Conservation (phyloP, 1,140 invertebrate species). For the Trichonephila clavata region DNA sequence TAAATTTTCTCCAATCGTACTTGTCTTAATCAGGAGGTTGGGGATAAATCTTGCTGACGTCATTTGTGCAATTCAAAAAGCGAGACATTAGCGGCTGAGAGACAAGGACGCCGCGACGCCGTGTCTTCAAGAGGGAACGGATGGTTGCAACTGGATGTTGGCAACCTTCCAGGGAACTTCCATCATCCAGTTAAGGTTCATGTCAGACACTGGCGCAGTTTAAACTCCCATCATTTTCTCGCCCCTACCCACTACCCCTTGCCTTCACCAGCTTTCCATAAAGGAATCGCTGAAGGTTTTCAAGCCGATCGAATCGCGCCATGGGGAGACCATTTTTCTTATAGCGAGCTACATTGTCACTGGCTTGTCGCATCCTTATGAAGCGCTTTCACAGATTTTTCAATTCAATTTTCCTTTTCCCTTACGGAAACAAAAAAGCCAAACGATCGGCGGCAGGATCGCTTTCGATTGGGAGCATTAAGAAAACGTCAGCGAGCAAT, state of each 20-base stretch:
- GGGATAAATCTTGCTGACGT: constrained; percentile 71
- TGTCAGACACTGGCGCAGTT: constrained; percentile 76
- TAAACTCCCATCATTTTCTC: constrained; percentile 76
- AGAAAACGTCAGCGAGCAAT: constrained; percentile 72
- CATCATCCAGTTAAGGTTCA: constrained; percentile 76
- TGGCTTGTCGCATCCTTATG: constrained; percentile 75
- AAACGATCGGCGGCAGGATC: constrained; percentile 56
- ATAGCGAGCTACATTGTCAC: constrained; percentile 73
- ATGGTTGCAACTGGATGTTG: constrained; percentile 64
- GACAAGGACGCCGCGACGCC: constrained; percentile 72
- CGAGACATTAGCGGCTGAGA: constrained; percentile 74
- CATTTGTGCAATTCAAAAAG: constrained; percentile 70
- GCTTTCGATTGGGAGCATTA: constrained; percentile 72
- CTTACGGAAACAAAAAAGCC: constrained; percentile 52
- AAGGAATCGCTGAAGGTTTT: constrained; percentile 75
- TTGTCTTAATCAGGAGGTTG: constrained; percentile 64
- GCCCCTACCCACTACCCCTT: constrained; percentile 5
- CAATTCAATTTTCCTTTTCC: constrained; percentile 75
- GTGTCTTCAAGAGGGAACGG: constrained; percentile 65
- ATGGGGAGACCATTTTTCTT: constrained; percentile 72
- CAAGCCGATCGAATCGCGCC: constrained; percentile 72
- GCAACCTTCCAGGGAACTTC: constrained; percentile 73
- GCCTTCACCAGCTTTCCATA: constrained; percentile 69
- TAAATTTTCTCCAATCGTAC: constrained; percentile 39
- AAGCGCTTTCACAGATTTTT: constrained; percentile 74